Evolutionary conservation across 2,797 vertebrate species (phyloP), one percentile per base, ranked within the genome.

Genomic region (Euthynnus affinis): DNA sequence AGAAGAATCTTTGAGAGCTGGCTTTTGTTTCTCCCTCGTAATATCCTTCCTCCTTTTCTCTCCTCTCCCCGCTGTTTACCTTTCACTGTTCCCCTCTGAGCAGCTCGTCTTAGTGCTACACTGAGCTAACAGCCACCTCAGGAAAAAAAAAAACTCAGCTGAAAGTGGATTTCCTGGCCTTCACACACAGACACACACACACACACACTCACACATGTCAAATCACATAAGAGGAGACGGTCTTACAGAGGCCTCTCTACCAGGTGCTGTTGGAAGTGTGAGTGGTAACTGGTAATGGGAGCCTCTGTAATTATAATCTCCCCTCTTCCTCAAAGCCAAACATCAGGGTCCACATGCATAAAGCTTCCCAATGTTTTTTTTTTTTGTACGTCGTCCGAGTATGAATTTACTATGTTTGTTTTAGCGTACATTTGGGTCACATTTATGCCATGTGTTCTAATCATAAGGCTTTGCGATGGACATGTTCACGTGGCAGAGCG

Each of bases 81-180:
- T 71, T 71, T 67, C 53, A 44, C 23, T 22, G 71, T 60, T 73
- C 13, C 37, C 51, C 64, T 52, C 40, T 56, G 72, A 84, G 80
- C 81, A 83, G 81, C 81, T 89, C 62, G 37, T 88, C 71, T 67
- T 80, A 85, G 81, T 89, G 85, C 88, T 88, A 80, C 37, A 71
- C 53, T 60, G 71, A 89, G 84, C 72, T 67, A 79, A 86, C 76
- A 56, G 80, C 82, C 88, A 87, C 86, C 91, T 92, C 92, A 92
- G 92, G 94, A 92, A 92, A 84, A 78, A 57, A 93, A 92, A 92
- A 84, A 78, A 57, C 75, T 85, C 51, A 58, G 70, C 78, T 84
- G 60, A 68, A 86, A 89, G 80, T 72, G 71, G 80, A 87, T 79
- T 88, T 88, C 82, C 83, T 84, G 85, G 77, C 83, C 60, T 81